phyloP scores from a whole-genome alignment of 2,888 invertebrate genomes.

The Drosophila nr. fundita region DNA sequence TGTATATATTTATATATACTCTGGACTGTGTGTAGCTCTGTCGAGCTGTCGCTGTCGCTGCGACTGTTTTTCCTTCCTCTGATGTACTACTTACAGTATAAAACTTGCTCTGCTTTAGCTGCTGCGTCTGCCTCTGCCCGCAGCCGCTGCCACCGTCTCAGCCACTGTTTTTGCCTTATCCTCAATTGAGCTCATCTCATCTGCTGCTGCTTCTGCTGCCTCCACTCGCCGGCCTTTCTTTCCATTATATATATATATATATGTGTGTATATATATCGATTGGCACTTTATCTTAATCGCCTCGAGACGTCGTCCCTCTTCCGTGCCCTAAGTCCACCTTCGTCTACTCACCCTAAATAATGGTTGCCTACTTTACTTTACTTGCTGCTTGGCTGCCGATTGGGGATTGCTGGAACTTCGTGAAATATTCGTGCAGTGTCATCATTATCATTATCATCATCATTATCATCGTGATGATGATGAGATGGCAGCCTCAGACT shows the following conservation, averaged over 20 bases:
- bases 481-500: constrained; percentile 34
- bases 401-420: constrained; percentile 56
- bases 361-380: constrained; percentile 51
- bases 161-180: constrained; percentile 15
- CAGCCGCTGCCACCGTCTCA: neutral
- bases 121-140: constrained; percentile 13
- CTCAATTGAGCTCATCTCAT: constrained; percentile 8
- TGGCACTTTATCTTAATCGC: constrained; percentile 81
- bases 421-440: constrained; percentile 74
- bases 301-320: constrained; percentile 66
- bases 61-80: constrained; percentile 16
- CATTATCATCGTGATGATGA: constrained; percentile 57
- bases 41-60: constrained; percentile 20
- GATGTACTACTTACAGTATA: constrained; percentile 46
- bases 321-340: constrained; percentile 54
- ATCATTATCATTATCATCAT: constrained; percentile 68
- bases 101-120: constrained; percentile 48
- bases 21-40: constrained; percentile 11
- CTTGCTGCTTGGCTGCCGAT: constrained; percentile 22
- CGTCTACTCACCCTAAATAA: constrained; percentile 60
- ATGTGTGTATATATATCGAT: constrained; percentile 64
- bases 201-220: constrained; percentile 15
- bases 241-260: constrained; percentile 66
- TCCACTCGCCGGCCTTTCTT: constrained; percentile 61
- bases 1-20: neutral